Evolutionary conservation across 1,140 invertebrate species (phyloP).

Genomic region (Drosophila bipectinata): DNA sequence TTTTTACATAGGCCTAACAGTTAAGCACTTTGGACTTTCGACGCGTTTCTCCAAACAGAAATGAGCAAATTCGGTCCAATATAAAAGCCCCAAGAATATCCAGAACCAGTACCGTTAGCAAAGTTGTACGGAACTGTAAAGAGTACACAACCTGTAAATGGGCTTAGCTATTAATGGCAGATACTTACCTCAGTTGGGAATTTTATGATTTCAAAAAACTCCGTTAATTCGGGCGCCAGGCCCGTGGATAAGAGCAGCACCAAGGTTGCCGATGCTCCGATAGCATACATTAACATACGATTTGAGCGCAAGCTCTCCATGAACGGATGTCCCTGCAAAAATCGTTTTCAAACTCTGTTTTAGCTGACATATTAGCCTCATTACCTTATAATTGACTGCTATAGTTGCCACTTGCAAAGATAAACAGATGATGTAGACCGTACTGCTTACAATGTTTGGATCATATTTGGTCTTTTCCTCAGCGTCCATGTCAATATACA

Average conservation of each 20-base stretch:
- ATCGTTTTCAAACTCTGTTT: constrained; percentile 24
- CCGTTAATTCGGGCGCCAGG: constrained; percentile 90
- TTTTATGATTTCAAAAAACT: constrained; percentile 95
- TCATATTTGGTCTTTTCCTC: constrained; percentile 94
- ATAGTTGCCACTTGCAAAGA: constrained; percentile 98
- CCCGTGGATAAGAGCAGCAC: constrained; percentile 92
- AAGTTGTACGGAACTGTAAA: constrained; percentile 92
- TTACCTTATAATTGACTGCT: constrained; percentile 99
- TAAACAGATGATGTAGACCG: constrained; percentile 99
- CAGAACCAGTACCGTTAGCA: constrained; percentile 91
- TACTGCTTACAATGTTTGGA: constrained; percentile 97
- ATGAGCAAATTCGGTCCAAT: constrained; percentile 93
- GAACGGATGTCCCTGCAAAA: constrained; percentile 96
- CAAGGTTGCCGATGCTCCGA: constrained; percentile 89
- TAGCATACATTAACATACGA: constrained; percentile 95
- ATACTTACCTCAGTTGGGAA: constrained; percentile 92
- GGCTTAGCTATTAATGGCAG: neutral
- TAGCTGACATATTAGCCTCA: constrained; percentile 1
- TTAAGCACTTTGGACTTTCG: constrained; percentile 72
- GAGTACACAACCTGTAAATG: neutral
- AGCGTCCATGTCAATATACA: constrained; percentile 85
- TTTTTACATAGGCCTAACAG: constrained; percentile 48
- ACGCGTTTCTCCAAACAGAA: constrained; percentile 90
- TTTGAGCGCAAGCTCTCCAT: constrained; percentile 98
- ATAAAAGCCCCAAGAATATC: constrained; percentile 93